These are phyloP conservation scores for Muntiacus reevesi DNA, from an alignment of 2,113 vertebrate species.

Conservation along the genomic window DNA sequence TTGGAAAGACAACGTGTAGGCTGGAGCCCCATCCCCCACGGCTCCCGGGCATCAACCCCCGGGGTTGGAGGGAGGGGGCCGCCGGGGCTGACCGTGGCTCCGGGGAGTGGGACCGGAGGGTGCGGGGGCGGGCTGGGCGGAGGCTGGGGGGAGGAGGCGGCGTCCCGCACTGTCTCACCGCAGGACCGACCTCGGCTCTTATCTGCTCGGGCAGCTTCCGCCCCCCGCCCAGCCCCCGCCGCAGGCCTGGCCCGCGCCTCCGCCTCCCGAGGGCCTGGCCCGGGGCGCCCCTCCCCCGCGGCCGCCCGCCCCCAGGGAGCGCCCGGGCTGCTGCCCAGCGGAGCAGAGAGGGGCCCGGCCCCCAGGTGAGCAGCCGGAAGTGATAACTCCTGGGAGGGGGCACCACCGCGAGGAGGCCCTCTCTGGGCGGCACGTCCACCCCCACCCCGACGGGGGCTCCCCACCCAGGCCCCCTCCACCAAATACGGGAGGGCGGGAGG, in stretches of 20 bases:
- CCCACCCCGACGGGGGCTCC: not conserved
- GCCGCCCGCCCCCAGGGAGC: slow-evolving; percentile 39
- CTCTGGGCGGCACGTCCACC: not conserved
- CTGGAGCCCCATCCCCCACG: not conserved
- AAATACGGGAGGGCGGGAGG: not conserved
- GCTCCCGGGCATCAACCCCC: not conserved
- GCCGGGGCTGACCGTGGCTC: not conserved
- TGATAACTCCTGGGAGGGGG: slow-evolving; percentile 2
- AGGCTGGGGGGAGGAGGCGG: not conserved
- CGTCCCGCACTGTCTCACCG: slow-evolving; percentile 64
- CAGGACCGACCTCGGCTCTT: slow-evolving; percentile 60
- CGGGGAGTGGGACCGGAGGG: not conserved
- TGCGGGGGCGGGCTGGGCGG: not conserved
- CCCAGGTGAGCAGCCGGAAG: slow-evolving; percentile 65
- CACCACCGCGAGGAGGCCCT: not conserved
- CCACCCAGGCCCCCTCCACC: not conserved
- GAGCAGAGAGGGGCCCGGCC: slow-evolving; percentile 29
- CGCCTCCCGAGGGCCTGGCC: not conserved
- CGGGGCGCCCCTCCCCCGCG: not conserved
- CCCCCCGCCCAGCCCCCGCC: not conserved
- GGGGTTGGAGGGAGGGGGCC: not conserved
- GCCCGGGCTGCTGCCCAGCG: not conserved
- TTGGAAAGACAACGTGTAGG: not conserved
- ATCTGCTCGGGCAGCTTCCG: slow-evolving; percentile 72
- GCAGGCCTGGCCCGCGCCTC: slow-evolving; percentile 1